Evolutionary conservation across 1,140 invertebrate genomes (phyloP).

Genomic region (Drosophila gunungcola): DNA sequence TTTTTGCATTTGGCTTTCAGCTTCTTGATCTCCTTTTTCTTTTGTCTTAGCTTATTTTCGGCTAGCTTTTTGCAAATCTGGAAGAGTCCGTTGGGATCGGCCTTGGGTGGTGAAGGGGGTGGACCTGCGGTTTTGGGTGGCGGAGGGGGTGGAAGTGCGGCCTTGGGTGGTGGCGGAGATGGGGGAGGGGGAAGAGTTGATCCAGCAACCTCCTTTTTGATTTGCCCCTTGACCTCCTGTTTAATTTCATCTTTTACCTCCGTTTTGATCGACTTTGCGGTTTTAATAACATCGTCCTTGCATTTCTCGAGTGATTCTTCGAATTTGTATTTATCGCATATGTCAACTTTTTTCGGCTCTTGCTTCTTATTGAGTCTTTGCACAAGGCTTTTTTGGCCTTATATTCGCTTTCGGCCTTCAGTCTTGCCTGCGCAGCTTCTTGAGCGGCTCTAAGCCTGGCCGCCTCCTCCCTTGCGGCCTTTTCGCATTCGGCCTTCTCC

Average conservation of each 20-base stretch:
- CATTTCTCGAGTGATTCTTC: not conserved
- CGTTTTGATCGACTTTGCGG: not conserved
- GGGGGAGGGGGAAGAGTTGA: not conserved
- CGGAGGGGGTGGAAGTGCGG: not conserved
- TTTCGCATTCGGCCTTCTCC: conserved; percentile 1
- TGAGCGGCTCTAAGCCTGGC: not conserved
- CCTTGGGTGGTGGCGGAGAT: not conserved
- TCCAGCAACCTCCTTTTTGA: not conserved
- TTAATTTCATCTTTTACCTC: not conserved
- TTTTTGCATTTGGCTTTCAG: not conserved
- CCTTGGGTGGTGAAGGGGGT: not conserved
- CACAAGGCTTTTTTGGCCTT: conserved; percentile 10
- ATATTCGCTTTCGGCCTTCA: not conserved
- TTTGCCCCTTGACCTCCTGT: not conserved
- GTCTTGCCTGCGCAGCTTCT: not conserved
- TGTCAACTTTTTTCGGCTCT: not conserved
- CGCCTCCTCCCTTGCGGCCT: not conserved
- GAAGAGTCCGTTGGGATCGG: not conserved
- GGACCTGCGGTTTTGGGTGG: not conserved
- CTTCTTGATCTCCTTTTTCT: not conserved
- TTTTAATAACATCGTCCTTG: not conserved
- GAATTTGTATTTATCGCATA: conserved; percentile 4
- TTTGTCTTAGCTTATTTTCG: conserved; percentile 4
- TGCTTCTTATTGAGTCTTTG: not conserved
- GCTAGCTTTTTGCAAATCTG: conserved; percentile 19